These are phyloP conservation scores for Megathymus violae DNA, from an alignment of 1,140 invertebrate species.

Conservation along the genomic window DNA sequence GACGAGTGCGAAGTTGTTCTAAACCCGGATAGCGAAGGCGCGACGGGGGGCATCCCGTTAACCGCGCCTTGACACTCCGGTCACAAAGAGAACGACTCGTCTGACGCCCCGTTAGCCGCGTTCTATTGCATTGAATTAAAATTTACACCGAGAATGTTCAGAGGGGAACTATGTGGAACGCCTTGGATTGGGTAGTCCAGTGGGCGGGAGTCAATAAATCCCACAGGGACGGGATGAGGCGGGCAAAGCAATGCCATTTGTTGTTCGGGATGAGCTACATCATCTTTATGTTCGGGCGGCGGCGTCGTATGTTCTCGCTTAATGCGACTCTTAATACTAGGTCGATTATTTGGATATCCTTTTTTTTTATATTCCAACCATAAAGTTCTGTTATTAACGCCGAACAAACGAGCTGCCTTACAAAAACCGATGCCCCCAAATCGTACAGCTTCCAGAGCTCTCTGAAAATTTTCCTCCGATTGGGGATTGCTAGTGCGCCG, in stretches of 20 bases:
- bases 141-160: slow-evolving; percentile 89
- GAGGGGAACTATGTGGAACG: slow-evolving; percentile 81
- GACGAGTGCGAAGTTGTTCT: not conserved
- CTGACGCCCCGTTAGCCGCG: slow-evolving; percentile 71
- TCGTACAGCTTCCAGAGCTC: slow-evolving; percentile 90
- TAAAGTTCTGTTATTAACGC: slow-evolving; percentile 92
- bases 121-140: slow-evolving; percentile 88
- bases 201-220: slow-evolving; percentile 85
- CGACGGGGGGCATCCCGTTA: slow-evolving; percentile 16
- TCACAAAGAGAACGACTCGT: slow-evolving; percentile 65
- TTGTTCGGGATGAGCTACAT: slow-evolving; percentile 69
- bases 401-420: slow-evolving; percentile 91
- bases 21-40: slow-evolving; percentile 4
- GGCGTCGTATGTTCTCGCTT: slow-evolving; percentile 86
- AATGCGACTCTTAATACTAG: slow-evolving; percentile 88
- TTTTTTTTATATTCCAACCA: slow-evolving; percentile 93
- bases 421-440: slow-evolving; percentile 93
- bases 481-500: slow-evolving; percentile 85
- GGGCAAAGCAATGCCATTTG: slow-evolving; percentile 74
- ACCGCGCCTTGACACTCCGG: slow-evolving; percentile 59
- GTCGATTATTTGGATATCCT: slow-evolving; percentile 90
- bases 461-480: slow-evolving; percentile 90
- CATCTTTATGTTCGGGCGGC: slow-evolving; percentile 75
- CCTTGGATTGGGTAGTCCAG: slow-evolving; percentile 84
- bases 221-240: slow-evolving; percentile 80